Conservation (phyloP, 2,113 vertebrate species). For the Oophaga pumilio region DNA sequence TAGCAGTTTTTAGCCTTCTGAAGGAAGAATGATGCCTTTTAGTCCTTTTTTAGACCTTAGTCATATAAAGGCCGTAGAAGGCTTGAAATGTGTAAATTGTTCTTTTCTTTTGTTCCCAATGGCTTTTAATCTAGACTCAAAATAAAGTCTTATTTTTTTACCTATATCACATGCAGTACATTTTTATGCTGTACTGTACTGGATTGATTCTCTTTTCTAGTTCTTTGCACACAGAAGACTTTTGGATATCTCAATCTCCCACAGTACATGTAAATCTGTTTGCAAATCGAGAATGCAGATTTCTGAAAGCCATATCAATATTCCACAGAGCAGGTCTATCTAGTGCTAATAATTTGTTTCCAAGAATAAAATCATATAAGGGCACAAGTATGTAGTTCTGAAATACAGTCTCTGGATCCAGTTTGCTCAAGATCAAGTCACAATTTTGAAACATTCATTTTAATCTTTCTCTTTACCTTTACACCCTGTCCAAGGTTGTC, state of each 20-base stretch:
- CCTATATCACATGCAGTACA: too few species aligned
- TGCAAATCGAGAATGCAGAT: neutral
- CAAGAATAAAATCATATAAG: neutral
- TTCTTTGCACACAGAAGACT: neutral
- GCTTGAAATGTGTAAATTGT: too few species aligned
- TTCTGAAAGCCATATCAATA: neutral
- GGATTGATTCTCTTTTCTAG: too few species aligned
- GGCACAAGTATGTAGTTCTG: neutral
- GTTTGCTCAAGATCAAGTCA: neutral
- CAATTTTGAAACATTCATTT: neutral
- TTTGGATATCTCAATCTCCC: neutral
- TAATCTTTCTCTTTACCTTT: conserved; percentile 79
- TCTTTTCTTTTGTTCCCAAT: too few species aligned
- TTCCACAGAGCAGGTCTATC: neutral
- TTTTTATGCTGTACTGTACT: too few species aligned
- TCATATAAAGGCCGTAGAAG: too few species aligned
- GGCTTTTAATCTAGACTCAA: too few species aligned
- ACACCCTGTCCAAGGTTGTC: conserved; percentile 90
- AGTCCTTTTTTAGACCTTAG: too few species aligned
- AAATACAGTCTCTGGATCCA: neutral
- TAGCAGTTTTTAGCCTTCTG: too few species aligned
- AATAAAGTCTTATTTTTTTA: too few species aligned
- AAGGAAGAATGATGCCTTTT: too few species aligned
- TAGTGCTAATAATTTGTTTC: neutral
- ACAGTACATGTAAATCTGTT: neutral